phyloP scores from a whole-genome alignment of 2,797 vertebrate species.

The Poeciliopsis presidionis region DNA sequence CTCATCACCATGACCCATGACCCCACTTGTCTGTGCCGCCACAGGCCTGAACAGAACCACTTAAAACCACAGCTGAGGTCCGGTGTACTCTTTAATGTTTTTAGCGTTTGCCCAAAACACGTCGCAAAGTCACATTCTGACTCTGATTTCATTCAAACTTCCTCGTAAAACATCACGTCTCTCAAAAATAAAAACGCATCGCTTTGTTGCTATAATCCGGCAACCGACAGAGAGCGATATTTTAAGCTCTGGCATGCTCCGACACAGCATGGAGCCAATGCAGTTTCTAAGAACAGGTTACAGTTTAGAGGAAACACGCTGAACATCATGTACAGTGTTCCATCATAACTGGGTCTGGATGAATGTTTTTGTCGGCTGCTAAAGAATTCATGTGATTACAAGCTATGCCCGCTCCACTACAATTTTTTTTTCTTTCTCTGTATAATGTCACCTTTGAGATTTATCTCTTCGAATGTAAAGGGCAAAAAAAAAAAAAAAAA shows the following conservation, averaged over 20 bases:
- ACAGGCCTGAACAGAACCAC: neutral
- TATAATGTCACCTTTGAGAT: constrained; percentile 39
- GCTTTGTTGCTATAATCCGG: constrained; percentile 31
- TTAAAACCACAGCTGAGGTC: neutral
- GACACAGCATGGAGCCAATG: constrained; percentile 16
- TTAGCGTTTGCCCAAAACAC: neutral
- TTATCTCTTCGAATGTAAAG: constrained; percentile 40
- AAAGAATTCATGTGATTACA: constrained; percentile 64
- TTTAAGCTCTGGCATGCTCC: constrained; percentile 38
- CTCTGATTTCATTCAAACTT: neutral
- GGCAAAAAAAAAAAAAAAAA: neutral
- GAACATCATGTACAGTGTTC: constrained; percentile 36
- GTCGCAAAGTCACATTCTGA: neutral
- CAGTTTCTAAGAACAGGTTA: constrained; percentile 47
- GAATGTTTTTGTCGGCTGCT: constrained; percentile 54
- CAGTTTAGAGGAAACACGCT: constrained; percentile 36
- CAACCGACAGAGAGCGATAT: constrained; percentile 20
- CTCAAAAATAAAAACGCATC: neutral
- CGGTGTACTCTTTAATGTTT: neutral
- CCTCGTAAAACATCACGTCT: no score
- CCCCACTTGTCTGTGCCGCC: neutral
- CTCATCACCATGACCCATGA: neutral
- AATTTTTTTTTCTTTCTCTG: constrained; percentile 20
- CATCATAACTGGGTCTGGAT: constrained; percentile 47
- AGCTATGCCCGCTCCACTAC: constrained; percentile 49